Percentiles rank a stretch among this genome's conserved stretches.
Conservation (phyloP, 2,888 invertebrate genomes). For the Amblyteles armatorius region DNA sequence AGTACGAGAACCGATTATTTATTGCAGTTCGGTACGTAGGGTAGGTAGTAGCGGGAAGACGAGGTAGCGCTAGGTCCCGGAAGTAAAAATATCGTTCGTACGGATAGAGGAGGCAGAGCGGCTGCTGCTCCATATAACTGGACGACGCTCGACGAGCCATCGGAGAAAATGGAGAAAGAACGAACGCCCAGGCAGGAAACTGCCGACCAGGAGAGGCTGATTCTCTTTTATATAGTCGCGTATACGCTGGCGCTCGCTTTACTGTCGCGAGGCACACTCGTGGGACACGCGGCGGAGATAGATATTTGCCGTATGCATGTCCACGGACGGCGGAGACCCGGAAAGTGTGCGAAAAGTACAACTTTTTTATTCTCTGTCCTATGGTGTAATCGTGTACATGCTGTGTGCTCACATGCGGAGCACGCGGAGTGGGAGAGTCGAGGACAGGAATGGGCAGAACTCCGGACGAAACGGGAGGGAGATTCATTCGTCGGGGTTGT, state of each 20-base stretch:
- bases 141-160: constrained; percentile 39
- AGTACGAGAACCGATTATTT: constrained; percentile 62
- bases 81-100: constrained; percentile 55
- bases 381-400: neutral
- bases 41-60: neutral
- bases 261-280: constrained; percentile 49
- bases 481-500: constrained; percentile 29
- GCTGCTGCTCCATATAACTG: constrained; percentile 31
- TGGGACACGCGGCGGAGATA: constrained; percentile 30
- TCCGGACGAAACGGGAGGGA: constrained; percentile 40
- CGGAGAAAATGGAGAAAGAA: constrained; percentile 44
- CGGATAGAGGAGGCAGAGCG: constrained; percentile 31
- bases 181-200: constrained; percentile 44
- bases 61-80: constrained; percentile 15
- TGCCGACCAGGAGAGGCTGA: constrained; percentile 39
- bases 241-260: constrained; percentile 24
- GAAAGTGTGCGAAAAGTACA: constrained; percentile 42
- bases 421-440: neutral
- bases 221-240: constrained; percentile 54
- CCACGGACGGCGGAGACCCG: neutral
- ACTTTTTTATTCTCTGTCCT: constrained; percentile 47
- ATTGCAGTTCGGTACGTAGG: constrained; percentile 44
- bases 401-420: neutral
- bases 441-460: constrained; percentile 28
- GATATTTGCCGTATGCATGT: constrained; percentile 23